Evolutionary conservation across 2,797 vertebrate species (phyloP).

Genomic region (Pangasius larnaudii): DNA sequence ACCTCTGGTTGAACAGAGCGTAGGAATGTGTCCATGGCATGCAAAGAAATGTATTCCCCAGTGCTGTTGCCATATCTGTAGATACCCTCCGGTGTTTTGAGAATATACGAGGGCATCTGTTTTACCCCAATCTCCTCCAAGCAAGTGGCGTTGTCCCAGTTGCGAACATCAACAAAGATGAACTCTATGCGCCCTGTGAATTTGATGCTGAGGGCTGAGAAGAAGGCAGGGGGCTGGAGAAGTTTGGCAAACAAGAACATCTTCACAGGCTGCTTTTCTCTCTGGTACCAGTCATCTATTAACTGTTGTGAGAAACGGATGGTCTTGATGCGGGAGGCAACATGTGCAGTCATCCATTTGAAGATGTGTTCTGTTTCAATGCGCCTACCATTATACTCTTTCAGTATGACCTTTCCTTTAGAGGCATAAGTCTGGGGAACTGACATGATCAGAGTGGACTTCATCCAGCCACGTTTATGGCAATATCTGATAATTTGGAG

Average conservation of each 20-base stretch:
- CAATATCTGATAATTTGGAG: slow-evolving; percentile 76
- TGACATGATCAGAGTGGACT: slow-evolving; percentile 95
- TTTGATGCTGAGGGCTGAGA: slow-evolving; percentile 93
- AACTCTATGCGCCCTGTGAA: slow-evolving; percentile 98
- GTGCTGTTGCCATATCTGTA: slow-evolving; percentile 94
- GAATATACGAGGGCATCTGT: slow-evolving; percentile 90
- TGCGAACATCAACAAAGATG: slow-evolving; percentile 92
- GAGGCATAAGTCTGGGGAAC: slow-evolving; percentile 96
- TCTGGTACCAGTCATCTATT: slow-evolving; percentile 88
- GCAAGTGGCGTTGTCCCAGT: slow-evolving; percentile 87
- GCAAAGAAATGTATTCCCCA: slow-evolving; percentile 91
- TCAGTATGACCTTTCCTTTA: slow-evolving; percentile 96
- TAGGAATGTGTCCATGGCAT: slow-evolving; percentile 95
- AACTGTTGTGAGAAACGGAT: slow-evolving; percentile 83
- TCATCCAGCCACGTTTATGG: slow-evolving; percentile 90
- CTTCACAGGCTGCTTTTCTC: slow-evolving; percentile 85
- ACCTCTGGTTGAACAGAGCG: slow-evolving; percentile 96
- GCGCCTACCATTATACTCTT: slow-evolving; percentile 86
- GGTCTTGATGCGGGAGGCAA: slow-evolving; percentile 94
- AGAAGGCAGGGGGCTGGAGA: slow-evolving; percentile 92
- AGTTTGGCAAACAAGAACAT: slow-evolving; percentile 94
- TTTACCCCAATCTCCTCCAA: slow-evolving; percentile 86
- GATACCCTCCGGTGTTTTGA: slow-evolving; percentile 94
- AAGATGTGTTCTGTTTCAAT: slow-evolving; percentile 92
- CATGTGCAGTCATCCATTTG: slow-evolving; percentile 95